Evolutionary conservation across 92 coral and sea anemone species (phyloP).

Genomic region (Siderastrea siderea): DNA sequence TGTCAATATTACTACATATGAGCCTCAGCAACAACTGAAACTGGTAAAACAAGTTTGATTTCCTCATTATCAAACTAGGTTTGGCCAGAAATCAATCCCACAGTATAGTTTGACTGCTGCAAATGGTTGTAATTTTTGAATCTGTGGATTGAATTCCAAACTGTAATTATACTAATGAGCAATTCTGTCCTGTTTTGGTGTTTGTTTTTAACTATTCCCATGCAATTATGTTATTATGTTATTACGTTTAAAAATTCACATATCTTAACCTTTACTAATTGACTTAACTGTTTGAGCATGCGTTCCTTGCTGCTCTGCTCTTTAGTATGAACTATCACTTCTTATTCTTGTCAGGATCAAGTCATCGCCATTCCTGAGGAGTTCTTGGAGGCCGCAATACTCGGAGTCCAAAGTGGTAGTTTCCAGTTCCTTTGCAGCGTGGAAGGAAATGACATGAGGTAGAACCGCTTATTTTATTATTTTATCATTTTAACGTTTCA

Average conservation of each 20-base stretch:
- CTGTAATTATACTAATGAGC: no score
- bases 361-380: conserved; percentile 78
- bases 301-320: neutral
- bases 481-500: no score
- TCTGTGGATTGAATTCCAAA: no score
- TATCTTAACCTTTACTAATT: no score
- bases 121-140: no score
- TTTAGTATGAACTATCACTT: neutral
- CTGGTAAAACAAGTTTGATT: conserved; percentile 14
- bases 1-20: conserved; percentile 5
- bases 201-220: no score
- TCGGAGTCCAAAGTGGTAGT: conserved; percentile 17
- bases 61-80: no score
- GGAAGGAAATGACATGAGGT: conserved; percentile 72
- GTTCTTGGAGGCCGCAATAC: conserved; percentile 32
- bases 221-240: no score
- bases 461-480: neutral
- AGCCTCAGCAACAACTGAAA: conserved; percentile 6
- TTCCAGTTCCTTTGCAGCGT: conserved; percentile 58
- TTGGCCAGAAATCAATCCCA: no score
- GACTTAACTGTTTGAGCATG: neutral
- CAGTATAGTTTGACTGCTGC: no score
- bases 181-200: no score
- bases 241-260: no score
- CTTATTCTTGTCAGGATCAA: conserved; percentile 48